Evolutionary conservation across 2,113 vertebrate genomes (phyloP), one percentile per base, ranked within the genome.

Genomic region (Corythornis vintsioides): DNA sequence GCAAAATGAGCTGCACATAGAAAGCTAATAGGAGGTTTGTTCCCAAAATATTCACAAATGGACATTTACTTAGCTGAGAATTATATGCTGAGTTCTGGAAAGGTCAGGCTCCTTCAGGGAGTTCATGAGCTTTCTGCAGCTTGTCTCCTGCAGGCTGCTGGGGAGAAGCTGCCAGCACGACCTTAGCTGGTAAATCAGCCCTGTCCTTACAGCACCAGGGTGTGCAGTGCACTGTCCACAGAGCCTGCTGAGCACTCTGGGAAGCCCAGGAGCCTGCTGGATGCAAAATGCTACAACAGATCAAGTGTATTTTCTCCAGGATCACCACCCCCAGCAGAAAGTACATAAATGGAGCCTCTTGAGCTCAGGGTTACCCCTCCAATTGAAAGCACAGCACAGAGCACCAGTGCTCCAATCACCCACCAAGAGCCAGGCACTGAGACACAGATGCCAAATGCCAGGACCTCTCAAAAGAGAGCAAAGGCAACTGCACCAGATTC

Each of bases 121-220:
- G 78, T 11, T 61, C 29, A 21, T 15, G 17, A 70, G 61, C 55
- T 71, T 69, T 25, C 70, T 69, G 79, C 91, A 67, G 90, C 88
- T 91, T 47, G 31, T 57, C 91, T 93, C 96, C 88, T 67, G 71
- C 76, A 93, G 91, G 77, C 94, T 92, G 73, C 92, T 50, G 11
- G 69, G 89, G 88, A 69, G 83, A 66, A 87, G 93, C 91, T 28
- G 88, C 70, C 89, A 92, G 71, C 12, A 11, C 78, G 93, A 38
- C 38, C 38, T 38, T 93, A 93, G 94, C 91, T 59, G 74, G 94
- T 94, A 95, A 97, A 95, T 96, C 64, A 94, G 89, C 60, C 93
- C 19, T 35, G 82, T 67, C 48, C 89, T 57, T 70, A 77, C 78
- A 43, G 73, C 63, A 67, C 96, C 95, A 22, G 59, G 86, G 89